phyloP scores from a whole-genome alignment of 2,797 vertebrate genomes.

The Erithacus rubecula region DNA sequence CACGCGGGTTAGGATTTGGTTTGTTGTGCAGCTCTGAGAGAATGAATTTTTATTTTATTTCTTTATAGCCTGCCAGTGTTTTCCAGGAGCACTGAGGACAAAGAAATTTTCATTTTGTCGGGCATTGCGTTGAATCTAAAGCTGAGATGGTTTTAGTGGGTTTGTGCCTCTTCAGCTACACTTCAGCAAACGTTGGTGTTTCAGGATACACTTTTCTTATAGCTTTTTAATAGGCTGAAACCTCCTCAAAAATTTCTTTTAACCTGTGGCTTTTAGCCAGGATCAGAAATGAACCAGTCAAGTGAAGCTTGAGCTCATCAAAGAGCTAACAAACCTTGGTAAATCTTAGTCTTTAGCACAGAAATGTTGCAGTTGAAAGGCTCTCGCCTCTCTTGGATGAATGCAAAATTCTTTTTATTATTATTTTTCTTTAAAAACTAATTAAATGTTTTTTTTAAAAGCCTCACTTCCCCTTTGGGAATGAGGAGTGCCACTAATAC shows the following conservation, averaged over 20 bases:
- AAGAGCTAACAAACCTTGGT: background rate
- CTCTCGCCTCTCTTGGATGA: background rate
- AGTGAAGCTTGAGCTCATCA: background rate
- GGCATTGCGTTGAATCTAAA: background rate
- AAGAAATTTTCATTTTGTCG: background rate
- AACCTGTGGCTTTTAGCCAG: background rate
- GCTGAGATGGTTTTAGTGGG: background rate
- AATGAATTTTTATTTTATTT: background rate
- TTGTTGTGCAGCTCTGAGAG: background rate
- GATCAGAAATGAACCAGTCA: background rate
- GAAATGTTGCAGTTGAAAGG: background rate
- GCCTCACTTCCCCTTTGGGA: background rate
- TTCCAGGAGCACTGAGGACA: background rate
- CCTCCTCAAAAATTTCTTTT: background rate
- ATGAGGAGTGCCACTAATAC: rapidly evolving
- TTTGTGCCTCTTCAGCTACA: background rate
- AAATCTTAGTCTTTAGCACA: background rate
- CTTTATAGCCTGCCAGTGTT: background rate
- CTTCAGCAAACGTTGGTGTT: background rate
- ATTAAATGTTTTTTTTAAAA: background rate
- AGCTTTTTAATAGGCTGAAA: background rate
- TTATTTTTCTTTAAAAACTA: background rate
- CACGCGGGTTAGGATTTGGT: background rate
- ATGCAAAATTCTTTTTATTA: background rate
- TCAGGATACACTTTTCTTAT: background rate